Conservation (phyloP, 1,140 invertebrate species). For the Lepidurus couesii region DNA sequence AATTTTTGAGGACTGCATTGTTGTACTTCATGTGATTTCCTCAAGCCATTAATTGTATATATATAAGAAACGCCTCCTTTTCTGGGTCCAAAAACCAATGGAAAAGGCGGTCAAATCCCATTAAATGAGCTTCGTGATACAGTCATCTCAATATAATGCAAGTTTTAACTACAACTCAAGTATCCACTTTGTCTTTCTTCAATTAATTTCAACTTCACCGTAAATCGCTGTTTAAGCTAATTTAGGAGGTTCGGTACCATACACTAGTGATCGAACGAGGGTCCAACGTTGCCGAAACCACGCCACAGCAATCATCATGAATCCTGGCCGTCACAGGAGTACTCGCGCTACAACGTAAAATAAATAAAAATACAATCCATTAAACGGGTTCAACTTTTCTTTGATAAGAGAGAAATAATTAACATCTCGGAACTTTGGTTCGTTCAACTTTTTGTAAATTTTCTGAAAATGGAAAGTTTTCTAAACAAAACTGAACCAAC, state of each 20-base stretch:
- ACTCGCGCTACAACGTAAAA: neutral
- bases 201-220: too few species aligned
- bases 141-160: constrained; percentile 16
- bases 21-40: neutral
- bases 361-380: neutral
- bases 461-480: too few species aligned
- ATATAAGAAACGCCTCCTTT: neutral
- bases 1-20: neutral
- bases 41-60: constrained; percentile 12
- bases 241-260: neutral
- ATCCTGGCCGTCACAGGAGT: neutral
- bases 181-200: too few species aligned
- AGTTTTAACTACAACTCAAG: neutral
- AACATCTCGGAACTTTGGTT: too few species aligned
- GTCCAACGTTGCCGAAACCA: neutral
- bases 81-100: constrained; percentile 5
- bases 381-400: neutral
- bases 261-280: neutral
- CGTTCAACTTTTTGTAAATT: too few species aligned
- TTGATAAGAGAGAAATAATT: neutral
- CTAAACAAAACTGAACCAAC: too few species aligned
- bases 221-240: neutral
- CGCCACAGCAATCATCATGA: neutral
- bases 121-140: neutral
- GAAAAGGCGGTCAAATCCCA: neutral